Base-by-base conservation (phyloP, 1,140 invertebrate genomes). In the Helicoverpa armigera region DNA sequence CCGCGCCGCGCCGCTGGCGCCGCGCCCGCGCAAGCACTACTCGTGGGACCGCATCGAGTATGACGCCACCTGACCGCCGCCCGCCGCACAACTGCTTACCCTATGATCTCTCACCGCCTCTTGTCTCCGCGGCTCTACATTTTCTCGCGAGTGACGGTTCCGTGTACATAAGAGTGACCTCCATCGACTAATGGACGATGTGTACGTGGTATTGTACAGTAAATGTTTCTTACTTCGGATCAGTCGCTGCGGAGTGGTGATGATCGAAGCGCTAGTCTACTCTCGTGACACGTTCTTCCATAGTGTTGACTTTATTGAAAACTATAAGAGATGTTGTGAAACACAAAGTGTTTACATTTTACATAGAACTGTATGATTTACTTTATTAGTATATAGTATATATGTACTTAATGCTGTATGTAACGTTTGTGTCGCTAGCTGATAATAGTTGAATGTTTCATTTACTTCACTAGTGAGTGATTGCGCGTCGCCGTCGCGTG, bases 1-100 rank as follows among this genome's bases (percentile, higher is more conserved):
- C 75, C 83, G 91, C 7, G 88, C 91, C 1, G 91, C 94, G n/a
- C 65, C 18, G 29, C 86, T 93, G 53, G 90, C 93, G 74, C 85
- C 92, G 0, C 91, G 94, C 23, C 88, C 91, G 11, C 89, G 82
- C 67, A 94, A 92, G 79, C 94, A 92, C 84, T 95, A 94, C 85
- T 95, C 94, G 10, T 95, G 94, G 95, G 94, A 95, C 82, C 88
- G 87, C 67, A 91, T 94, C 78, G 94, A 95, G 83, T 95, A 87
- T 85, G 94, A 95, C 81, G 91, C 91, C 89, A 95, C 94, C 84
- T 95, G 94, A 95, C 93, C 89, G 88, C 79, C 83, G n/a, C 74
- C 54, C 35, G 23, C 56, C 73, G 10, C 75, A 14, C 43, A 16
- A 23, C 16, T 82, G 79, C 80, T 83, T 75, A 79, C 69, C 60